Base-by-base conservation (phyloP, 2,888 invertebrate genomes). In the Mesorhabditis belari region DNA sequence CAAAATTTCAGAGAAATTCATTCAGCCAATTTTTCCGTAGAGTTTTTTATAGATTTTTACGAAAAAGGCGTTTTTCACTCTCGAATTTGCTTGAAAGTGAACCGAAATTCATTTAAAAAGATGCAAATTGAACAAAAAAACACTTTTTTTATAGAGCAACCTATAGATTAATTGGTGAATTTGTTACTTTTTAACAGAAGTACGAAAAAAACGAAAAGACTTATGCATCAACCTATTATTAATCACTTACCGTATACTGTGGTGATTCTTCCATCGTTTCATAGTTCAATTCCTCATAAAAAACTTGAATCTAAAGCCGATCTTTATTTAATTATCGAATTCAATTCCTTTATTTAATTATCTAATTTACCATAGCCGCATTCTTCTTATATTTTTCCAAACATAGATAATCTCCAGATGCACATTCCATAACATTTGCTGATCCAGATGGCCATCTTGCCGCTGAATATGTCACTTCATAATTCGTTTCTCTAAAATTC, bases 381-480 rank as follows among this genome's bases (percentile, higher is more conserved):
- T 80, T 81, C 50, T 73, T 73, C 24, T 79, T 62, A 57, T 80
- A 81, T 58, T 77, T 77, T 56, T 80, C 79, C 25, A 79, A 66
- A 61, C 79, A 79, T 49, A 80, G 54, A 51, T 70, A 72, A 65
- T 79, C 79, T n/a, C 68, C 71, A 2, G 75, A 69, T 5, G 70
- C 61, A 55, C 79, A 79, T 61, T 79, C 79, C 74, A 80, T 74
- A 4, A 79, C 71, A 63, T 80, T 80, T 3, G 79, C 75, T 2
- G 81, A 79, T 17, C 79, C 80, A 0, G 80, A 78, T 1, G 80
- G 80, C 80, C 80, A 80, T 21, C 80, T 63, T 19, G 80, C 80
- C 1, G 80, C 79, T 3, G 80, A 80, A 59, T 79, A 80, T 3
- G 78, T 76, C 25, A 81, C 77, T 70, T 80, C 81, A 57, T 81